These are phyloP conservation scores for Nannospalax galili DNA, from an alignment of 2,113 vertebrate genomes.

Conservation along the genomic window DNA sequence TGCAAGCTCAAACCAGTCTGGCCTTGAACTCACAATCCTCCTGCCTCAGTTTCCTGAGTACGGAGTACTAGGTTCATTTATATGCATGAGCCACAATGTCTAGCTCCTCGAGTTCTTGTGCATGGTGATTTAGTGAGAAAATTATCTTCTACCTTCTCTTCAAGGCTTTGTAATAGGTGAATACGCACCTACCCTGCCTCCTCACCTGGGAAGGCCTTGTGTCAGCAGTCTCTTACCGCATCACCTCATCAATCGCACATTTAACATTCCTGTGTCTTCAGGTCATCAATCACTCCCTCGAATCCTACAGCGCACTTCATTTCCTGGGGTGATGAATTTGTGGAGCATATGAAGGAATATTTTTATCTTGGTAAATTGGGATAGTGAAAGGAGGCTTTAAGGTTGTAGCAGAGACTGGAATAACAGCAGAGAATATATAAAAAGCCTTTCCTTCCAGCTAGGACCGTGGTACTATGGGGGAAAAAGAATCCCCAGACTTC, in stretches of 20 bases:
- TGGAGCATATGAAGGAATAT: not conserved
- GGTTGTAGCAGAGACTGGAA: not conserved
- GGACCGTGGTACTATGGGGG: no score
- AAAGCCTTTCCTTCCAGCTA: not conserved
- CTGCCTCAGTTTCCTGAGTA: not conserved
- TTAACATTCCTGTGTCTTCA: not conserved
- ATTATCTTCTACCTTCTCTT: not conserved
- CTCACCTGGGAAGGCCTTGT: not conserved
- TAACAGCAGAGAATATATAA: not conserved
- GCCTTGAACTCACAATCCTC: not conserved
- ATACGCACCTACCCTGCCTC: not conserved
- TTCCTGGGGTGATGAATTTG: not conserved
- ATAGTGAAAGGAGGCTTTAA: not conserved
- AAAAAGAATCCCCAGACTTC: not conserved
- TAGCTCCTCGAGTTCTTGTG: not conserved
- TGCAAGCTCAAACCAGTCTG: not conserved
- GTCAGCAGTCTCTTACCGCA: not conserved
- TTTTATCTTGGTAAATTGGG: not conserved
- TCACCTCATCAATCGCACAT: not conserved
- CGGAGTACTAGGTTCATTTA: not conserved
- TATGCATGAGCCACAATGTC: not conserved
- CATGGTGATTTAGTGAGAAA: not conserved
- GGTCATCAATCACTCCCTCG: not conserved
- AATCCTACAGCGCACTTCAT: not conserved
- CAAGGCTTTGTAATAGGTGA: not conserved